Conservation (phyloP, 64 coral and sea anemone species). For the Cladopsammia gracilis region DNA sequence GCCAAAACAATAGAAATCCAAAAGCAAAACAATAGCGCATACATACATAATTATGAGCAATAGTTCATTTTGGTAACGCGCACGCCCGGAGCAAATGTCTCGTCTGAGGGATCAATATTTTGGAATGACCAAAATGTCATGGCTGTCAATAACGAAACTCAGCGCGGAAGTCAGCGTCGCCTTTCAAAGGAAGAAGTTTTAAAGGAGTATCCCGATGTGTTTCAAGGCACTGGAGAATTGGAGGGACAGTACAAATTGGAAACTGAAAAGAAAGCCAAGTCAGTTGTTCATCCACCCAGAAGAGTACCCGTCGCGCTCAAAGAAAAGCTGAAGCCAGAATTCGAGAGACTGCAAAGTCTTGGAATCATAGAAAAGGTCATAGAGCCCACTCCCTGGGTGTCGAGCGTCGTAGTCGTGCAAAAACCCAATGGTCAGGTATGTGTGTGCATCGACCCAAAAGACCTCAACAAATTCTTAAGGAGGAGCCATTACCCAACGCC, state of each 20-base stretch:
- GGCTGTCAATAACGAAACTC: neutral
- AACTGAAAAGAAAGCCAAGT: neutral
- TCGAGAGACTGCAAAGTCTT: neutral
- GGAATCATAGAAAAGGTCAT: neutral
- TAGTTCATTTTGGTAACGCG: no score
- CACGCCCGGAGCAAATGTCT: no score
- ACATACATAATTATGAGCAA: no score
- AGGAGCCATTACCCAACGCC: neutral
- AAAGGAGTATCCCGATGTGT: slow-evolving; percentile 1
- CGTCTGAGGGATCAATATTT: no score
- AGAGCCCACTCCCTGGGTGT: neutral
- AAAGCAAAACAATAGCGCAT: no score
- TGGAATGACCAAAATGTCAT: slow-evolving; percentile 43
- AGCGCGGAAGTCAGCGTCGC: neutral
- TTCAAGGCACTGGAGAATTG: neutral
- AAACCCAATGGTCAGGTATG: neutral
- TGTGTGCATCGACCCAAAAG: neutral
- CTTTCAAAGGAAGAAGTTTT: neutral
- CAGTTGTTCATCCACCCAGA: neutral
- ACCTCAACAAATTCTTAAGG: neutral
- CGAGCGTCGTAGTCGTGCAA: neutral
- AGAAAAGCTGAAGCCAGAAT: neutral
- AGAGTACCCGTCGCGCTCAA: neutral
- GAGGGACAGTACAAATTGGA: slow-evolving; percentile 6
- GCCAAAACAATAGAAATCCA: no score